A percentile compares a stretch with the other conserved stretches of the same genome.
These are phyloP conservation scores for Phyto melanocephala DNA, from an alignment of 2,888 invertebrate genomes.

Conservation along the genomic window DNA sequence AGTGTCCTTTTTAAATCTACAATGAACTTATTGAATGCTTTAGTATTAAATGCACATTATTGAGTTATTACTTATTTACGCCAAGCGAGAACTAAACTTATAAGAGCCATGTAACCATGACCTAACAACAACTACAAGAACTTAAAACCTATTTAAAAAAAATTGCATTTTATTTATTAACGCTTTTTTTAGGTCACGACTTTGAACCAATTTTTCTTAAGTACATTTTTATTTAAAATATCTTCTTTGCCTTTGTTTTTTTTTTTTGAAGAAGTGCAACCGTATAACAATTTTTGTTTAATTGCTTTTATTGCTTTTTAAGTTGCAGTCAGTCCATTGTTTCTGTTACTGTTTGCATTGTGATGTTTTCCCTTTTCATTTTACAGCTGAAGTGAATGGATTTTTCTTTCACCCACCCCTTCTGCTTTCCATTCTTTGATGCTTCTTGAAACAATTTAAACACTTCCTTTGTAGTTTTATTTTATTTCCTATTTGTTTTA, in stretches of 20 bases:
- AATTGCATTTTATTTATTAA: not conserved
- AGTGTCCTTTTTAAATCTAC: too few relatives aligned
- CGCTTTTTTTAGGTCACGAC: slow-evolving; percentile 23
- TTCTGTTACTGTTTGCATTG: not conserved
- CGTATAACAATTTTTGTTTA: not conserved
- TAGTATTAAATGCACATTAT: too few relatives aligned
- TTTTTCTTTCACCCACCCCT: not conserved
- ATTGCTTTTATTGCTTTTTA: slow-evolving; percentile 12
- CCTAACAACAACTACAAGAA: too few relatives aligned
- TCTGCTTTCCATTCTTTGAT: not conserved
- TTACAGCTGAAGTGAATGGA: not conserved
- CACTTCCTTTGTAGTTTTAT: slow-evolving; percentile 1
- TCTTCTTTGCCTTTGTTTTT: not conserved
- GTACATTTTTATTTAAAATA: not conserved
- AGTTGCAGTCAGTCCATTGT: not conserved
- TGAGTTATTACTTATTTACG: too few relatives aligned
- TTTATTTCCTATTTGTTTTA: not conserved
- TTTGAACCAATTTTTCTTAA: slow-evolving; percentile 36
- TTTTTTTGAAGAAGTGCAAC: not conserved
- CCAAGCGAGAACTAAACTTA: too few relatives aligned
- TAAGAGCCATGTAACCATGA: not conserved
- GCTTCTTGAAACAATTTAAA: not conserved
- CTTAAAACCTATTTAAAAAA: not conserved
- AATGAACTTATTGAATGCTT: too few relatives aligned
- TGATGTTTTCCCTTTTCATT: not conserved